Evolutionary conservation across 2,888 invertebrate species (phyloP).

Genomic region (Drosophila kuntzei): DNA sequence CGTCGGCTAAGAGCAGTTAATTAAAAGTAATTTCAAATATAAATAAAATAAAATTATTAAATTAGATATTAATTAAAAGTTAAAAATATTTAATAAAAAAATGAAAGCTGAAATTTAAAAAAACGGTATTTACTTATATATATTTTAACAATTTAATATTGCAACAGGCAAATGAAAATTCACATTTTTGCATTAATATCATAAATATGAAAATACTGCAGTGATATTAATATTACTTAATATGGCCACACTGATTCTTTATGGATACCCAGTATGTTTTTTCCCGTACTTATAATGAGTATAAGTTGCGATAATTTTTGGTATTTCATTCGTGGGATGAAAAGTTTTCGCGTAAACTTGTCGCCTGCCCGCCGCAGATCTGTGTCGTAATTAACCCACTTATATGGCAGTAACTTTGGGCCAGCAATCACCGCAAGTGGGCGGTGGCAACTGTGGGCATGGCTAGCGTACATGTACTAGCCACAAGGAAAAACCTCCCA

Average conservation of each 20-base stretch:
- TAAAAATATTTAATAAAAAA: no score
- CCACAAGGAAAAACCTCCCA: slow-evolving; percentile 34
- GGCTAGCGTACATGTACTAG: slow-evolving; percentile 38
- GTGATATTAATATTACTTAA: slow-evolving; percentile 1
- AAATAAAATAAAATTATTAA: no score
- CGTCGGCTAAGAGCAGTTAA: no score
- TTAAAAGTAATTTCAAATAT: no score
- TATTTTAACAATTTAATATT: no score
- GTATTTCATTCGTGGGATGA: slow-evolving; percentile 3
- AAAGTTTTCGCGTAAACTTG: slow-evolving; percentile 23
- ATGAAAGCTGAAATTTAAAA: no score
- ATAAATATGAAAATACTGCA: slow-evolving; percentile 5
- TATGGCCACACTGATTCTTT: neutral
- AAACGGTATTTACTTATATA: no score
- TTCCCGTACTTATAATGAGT: slow-evolving; percentile 10
- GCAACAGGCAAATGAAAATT: neutral
- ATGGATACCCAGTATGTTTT: slow-evolving; percentile 10
- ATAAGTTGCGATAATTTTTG: slow-evolving; percentile 26
- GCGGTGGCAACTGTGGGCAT: slow-evolving; percentile 51
- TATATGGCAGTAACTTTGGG: slow-evolving; percentile 60
- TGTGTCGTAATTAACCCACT: slow-evolving; percentile 72
- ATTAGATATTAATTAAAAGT: no score
- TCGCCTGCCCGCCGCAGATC: slow-evolving; percentile 51
- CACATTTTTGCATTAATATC: neutral
- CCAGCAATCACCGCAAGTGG: slow-evolving; percentile 45